Evolutionary conservation across 2,113 vertebrate species (phyloP), one percentile per base, ranked within the genome.

Genomic region (Sinocyclocheilus rhinocerous): DNA sequence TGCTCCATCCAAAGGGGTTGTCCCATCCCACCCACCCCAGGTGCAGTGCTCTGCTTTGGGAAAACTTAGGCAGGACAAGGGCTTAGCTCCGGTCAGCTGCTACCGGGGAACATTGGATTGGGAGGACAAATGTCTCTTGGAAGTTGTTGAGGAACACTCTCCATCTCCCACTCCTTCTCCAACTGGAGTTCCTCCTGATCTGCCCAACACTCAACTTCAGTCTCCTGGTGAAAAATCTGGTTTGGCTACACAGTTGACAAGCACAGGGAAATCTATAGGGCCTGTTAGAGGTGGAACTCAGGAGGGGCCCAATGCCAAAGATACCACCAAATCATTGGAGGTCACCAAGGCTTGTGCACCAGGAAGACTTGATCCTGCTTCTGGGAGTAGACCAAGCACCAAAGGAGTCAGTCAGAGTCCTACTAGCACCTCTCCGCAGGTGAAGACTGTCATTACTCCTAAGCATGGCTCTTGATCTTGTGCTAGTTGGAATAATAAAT

Each of bases 71-170:
- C 90, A 89, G 85, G 92, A 89, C 15, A 90, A 90, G 84, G 91
- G 93, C 8, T 91, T 94, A 0, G 87, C 94, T n/a, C 52, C 90
- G 0, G 94, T 94, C 86, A 95, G 94, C 91, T 96, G 95, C 90
- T 95, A 94, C 91, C 87, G 94, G 9, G 95, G 93, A 33, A 93
- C 95, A 12, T 91, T 95, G 0, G 94, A 95, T 90, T 95, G 95
- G 95, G 95, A 95, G 77, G 96, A 96, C 86, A 95, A 96, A 85
- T 96, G 96, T 90, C 95, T 95, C 26, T 90, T 97, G 88, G 96
- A 98, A 86, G 95, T 96, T 61, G 95, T 97, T 69, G 96, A 97
- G 88, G 96, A 97, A 89, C 94, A 95, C 89, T 96, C 96, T 15
- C 95, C 95, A 0, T 94, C 95, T 69, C 94, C 94, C 0, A 95